Evolutionary conservation across 23 tunicate genomes (phyloP).

Genomic region (Ascidia mentula): DNA sequence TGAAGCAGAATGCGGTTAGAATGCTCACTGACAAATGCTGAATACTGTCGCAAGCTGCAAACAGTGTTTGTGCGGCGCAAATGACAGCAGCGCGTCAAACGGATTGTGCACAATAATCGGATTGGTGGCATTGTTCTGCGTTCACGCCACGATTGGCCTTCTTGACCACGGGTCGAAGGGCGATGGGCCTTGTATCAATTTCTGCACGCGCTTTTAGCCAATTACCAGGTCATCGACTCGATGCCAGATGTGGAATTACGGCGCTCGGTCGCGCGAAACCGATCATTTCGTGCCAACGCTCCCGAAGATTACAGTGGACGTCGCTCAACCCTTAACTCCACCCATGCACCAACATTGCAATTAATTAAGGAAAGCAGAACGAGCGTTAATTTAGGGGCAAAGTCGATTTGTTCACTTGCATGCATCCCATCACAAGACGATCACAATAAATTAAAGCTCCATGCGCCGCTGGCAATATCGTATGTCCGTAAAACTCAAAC

Average conservation of each 20-base stretch:
- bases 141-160: slow-evolving; percentile 1
- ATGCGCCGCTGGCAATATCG: background rate
- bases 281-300: background rate
- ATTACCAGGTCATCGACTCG: slow-evolving; percentile 13
- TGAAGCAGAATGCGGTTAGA: background rate
- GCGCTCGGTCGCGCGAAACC: slow-evolving; percentile 11
- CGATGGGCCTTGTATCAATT: slow-evolving; percentile 8
- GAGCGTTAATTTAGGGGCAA: background rate
- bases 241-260: slow-evolving; percentile 13
- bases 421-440: background rate
- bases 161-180: background rate
- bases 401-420: background rate
- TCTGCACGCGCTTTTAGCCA: slow-evolving; percentile 11
- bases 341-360: slow-evolving; percentile 2
- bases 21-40: background rate
- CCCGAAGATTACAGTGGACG: background rate
- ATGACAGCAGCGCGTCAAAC: background rate
- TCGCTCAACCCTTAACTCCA: background rate
- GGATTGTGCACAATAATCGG: background rate
- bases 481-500: background rate
- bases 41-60: background rate
- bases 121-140: background rate
- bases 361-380: background rate
- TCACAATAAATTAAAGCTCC: too few species aligned
- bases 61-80: background rate